Evolutionary conservation across 2,888 invertebrate species (phyloP), one percentile per base, ranked within the genome.

Genomic region (Entomobrya multifasciata): DNA sequence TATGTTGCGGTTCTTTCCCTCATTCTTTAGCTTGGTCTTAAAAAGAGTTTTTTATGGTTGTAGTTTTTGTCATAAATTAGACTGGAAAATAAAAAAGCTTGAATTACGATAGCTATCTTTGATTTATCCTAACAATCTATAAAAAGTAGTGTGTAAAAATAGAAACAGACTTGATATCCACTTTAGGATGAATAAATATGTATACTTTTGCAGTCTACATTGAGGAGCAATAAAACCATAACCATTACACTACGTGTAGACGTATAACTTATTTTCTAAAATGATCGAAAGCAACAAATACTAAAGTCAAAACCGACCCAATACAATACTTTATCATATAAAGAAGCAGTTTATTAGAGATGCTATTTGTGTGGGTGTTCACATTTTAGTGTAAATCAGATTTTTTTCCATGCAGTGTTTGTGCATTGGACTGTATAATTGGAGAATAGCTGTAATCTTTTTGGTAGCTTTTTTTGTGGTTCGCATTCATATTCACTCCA

Each of bases 51-150:
- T 74, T 74, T 74, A 74, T 74, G 36, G 74, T 1, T 8, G 30
- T 74, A 74, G 30, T 74, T 74, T 74, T 36, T 74, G 74, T 36
- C 52, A 74, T 74, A 74, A 74, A 74, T 74, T 74, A 74, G 74
- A 74, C 55, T 17, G 20, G 20, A 74, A 55, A 74, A 55, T 52
- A 55, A 55, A 65, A 70, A 41, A n/a, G 65, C 20, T 36, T 70
- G 55, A 74, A 55, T 74, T 49, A 74, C 52, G 52, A 22, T 55
- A 30, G 22, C 17, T 30, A 55, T 13, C 36, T 36, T 36, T 20
- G 30, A 36, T 30, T 55, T 27, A 30, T 6, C 30, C 17, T 0
- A 11, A 20, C n/a, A 57, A 20, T n/a, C 25, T 25, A 20, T 11
- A 57, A 20, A 22, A 57, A 57, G 20, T 4, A 20, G 20, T 17